Conservation (phyloP, 2,797 vertebrate species). For the Eutrigla gurnardus region DNA sequence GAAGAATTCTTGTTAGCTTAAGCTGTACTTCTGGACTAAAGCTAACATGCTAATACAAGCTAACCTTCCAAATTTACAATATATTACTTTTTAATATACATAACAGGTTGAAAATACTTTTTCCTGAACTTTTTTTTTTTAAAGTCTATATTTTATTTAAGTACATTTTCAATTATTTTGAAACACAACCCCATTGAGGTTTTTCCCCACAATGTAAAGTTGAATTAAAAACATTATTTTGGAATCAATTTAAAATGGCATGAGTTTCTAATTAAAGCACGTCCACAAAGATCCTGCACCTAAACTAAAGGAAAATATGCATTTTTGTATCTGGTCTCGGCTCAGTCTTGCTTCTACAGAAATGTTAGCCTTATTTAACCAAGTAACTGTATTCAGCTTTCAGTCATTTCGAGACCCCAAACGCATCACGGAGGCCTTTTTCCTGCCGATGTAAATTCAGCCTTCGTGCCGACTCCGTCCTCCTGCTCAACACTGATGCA, state of each 20-base stretch:
- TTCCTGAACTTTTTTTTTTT: background rate
- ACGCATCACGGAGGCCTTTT: slow-evolving; percentile 1
- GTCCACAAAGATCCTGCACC: background rate
- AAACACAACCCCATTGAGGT: background rate
- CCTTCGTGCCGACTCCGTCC: slow-evolving; percentile 26
- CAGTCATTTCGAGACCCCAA: too few relatives aligned
- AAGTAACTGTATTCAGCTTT: background rate
- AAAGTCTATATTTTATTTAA: background rate
- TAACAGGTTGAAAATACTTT: background rate
- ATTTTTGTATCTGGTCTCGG: background rate
- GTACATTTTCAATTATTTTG: background rate
- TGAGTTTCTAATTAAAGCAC: background rate
- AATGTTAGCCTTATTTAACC: background rate
- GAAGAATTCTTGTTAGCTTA: background rate
- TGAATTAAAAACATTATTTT: too few relatives aligned
- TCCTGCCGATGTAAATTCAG: slow-evolving; percentile 37
- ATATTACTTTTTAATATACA: too few relatives aligned
- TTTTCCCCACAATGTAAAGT: too few relatives aligned
- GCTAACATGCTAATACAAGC: background rate
- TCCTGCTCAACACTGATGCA: background rate
- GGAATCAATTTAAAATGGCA: too few relatives aligned
- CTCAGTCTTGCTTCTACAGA: background rate
- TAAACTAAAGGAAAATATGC: background rate
- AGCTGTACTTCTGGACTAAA: background rate
- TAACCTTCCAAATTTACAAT: background rate